These are phyloP conservation scores for Neotoxoptera formosana DNA, from an alignment of 1,140 invertebrate genomes.

Conservation along the genomic window DNA sequence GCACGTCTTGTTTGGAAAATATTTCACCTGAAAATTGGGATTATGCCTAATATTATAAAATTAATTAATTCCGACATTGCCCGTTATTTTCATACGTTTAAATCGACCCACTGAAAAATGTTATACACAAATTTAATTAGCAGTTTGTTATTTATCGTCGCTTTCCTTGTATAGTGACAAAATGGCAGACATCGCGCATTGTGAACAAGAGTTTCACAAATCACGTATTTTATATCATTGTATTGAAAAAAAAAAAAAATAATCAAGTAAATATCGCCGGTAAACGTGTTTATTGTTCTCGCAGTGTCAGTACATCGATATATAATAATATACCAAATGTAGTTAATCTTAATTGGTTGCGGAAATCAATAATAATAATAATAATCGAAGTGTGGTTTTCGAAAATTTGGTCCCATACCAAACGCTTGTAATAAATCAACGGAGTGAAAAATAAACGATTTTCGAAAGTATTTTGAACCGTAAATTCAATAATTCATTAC, in stretches of 20 bases:
- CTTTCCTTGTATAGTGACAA: not conserved
- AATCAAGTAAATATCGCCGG: not conserved
- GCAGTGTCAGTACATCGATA: not conserved
- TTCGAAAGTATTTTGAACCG: not conserved
- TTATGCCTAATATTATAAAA: not conserved
- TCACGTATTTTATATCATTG: not conserved
- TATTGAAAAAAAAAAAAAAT: not conserved
- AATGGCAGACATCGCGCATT: not conserved
- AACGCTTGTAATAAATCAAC: not conserved
- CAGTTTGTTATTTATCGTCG: not conserved
- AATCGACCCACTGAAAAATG: not conserved
- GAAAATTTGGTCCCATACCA: not conserved
- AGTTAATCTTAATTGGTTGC: not conserved
- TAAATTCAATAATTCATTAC: not conserved
- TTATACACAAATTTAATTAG: not conserved
- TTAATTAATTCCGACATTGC: not conserved
- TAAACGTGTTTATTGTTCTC: not conserved
- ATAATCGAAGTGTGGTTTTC: not conserved
- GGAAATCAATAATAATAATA: not conserved
- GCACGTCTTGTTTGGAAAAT: not conserved
- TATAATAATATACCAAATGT: not conserved
- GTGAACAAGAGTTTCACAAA: not conserved
- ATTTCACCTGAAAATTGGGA: not conserved
- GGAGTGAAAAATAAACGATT: not conserved
- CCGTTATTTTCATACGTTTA: not conserved